Evolutionary conservation across 35 echinoderm and acorn worm genomes (phyloP).

Genomic region (Lytechinus pictus): DNA sequence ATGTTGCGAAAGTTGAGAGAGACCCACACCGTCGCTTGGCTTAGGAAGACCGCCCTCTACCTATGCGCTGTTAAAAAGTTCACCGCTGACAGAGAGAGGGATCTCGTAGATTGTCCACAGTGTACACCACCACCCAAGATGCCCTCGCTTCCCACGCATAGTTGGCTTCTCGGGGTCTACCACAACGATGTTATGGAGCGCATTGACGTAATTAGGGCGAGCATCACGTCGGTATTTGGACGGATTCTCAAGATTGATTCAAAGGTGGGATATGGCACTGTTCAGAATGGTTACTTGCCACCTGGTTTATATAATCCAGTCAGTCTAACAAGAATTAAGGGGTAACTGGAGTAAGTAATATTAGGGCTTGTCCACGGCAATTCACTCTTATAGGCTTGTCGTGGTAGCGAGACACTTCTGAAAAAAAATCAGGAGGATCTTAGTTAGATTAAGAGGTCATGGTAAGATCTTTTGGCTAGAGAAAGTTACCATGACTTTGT

Average conservation of each 20-base stretch:
- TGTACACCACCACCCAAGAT: slow-evolving; percentile 49
- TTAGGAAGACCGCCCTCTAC: slow-evolving; percentile 46
- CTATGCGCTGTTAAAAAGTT: slow-evolving; percentile 27
- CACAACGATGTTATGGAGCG: slow-evolving; percentile 68
- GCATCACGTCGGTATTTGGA: slow-evolving; percentile 64
- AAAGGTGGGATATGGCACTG: neutral
- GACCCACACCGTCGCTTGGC: slow-evolving; percentile 61
- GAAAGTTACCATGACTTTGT: too few species aligned
- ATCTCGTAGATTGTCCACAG: neutral
- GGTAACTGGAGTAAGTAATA: too few species aligned
- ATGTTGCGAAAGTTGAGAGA: slow-evolving; percentile 56
- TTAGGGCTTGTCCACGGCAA: too few species aligned
- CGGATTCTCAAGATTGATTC: slow-evolving; percentile 71
- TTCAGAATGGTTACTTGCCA: too few species aligned
- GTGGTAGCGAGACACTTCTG: too few species aligned
- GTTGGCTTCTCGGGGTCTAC: slow-evolving; percentile 70
- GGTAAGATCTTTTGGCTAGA: too few species aligned
- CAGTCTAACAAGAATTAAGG: too few species aligned
- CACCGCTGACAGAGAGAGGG: neutral
- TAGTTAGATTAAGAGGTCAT: too few species aligned
- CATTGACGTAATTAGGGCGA: slow-evolving; percentile 53
- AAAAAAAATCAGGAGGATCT: too few species aligned
- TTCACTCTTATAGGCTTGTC: too few species aligned
- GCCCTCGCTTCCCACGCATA: slow-evolving; percentile 43
- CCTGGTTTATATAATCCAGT: too few species aligned